Evolutionary conservation across 2,113 vertebrate genomes (phyloP), one percentile per base, ranked within the genome.

Genomic region (Hippocampus mohnikei): DNA sequence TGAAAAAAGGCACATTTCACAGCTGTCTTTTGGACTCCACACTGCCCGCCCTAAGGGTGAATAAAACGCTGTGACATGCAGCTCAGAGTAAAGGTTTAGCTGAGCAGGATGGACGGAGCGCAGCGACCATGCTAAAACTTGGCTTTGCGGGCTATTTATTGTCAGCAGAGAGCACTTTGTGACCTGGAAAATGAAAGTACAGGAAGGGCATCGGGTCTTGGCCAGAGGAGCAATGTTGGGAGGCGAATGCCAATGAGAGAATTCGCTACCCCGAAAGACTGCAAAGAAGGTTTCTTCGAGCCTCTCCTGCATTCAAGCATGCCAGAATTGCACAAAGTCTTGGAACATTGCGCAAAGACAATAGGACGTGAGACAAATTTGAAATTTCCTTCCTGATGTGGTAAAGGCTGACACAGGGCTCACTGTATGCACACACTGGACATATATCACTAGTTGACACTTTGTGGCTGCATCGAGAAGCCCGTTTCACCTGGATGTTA

Each of bases 201-300:
- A 82, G 74, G 81, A 74, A 67, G 77, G 84, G 82, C 75, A 71
- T 69, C 69, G 80, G 83, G 84, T 69, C 72, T 85, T 68, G 73
- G 77, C 84, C 73, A 67, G 82, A 82, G 40, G 21, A 85, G 84
- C 80, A 60, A 76, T 44, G 37, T 82, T 65, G 53, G 62, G 79
- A 52, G 77, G 25, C 21, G 91, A 91, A 92, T 92, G 85, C 87
- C 89, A 91, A 92, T 92, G 86, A 92, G 83, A 23, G 50, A 69
- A 71, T 60, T 72, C 73, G 76, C 73, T 82, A 60, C 65, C 74
- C 65, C 20, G 50, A 84, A 83, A 33, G 16, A 80, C 86, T 85
- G 80, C 46, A 83, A 58, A 13, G 55, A 25, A 12, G 27, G 23
- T 58, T 88, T 87, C 83, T 69, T 66, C 8, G 48, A 50, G 18